These are phyloP conservation scores for Fistularia tabacaria DNA, from an alignment of 2,797 vertebrate genomes.

Conservation along the genomic window DNA sequence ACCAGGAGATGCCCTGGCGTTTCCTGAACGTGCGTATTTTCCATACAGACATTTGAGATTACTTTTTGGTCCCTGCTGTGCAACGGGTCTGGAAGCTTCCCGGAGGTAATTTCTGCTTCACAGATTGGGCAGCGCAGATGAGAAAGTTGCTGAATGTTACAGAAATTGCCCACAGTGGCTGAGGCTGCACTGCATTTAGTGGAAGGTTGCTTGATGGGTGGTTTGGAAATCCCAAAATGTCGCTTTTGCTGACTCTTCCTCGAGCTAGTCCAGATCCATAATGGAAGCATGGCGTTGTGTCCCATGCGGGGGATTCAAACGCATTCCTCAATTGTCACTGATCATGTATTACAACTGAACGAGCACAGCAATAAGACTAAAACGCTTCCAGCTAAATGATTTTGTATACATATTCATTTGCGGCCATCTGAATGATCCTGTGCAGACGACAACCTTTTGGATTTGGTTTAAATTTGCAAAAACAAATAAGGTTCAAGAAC, in stretches of 20 bases:
- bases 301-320: conserved; percentile 31
- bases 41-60: conserved; percentile 39
- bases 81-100: conserved; percentile 31
- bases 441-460: conserved; percentile 31
- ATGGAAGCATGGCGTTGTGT: conserved; percentile 13
- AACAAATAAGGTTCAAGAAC: conserved; percentile 30
- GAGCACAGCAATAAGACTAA: conserved; percentile 39
- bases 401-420: conserved; percentile 8
- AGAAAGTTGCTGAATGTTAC: conserved; percentile 26
- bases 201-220: conserved; percentile 48
- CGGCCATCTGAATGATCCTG: conserved; percentile 52
- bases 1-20: conserved; percentile 32
- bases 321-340: conserved; percentile 34
- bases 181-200: conserved; percentile 38
- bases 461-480: conserved; percentile 25
- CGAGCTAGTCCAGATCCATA: conserved; percentile 32
- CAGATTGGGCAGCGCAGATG: conserved; percentile 42
- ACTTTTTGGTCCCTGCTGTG: conserved; percentile 29
- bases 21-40: conserved; percentile 41
- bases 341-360: conserved; percentile 37
- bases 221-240: conserved; percentile 40
- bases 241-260: conserved; percentile 10
- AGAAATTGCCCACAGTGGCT: conserved; percentile 21
- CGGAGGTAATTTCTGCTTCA: conserved; percentile 30
- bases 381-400: conserved; percentile 35